phyloP scores from a whole-genome alignment of 1,140 invertebrate species.

The Battus philenor region DNA sequence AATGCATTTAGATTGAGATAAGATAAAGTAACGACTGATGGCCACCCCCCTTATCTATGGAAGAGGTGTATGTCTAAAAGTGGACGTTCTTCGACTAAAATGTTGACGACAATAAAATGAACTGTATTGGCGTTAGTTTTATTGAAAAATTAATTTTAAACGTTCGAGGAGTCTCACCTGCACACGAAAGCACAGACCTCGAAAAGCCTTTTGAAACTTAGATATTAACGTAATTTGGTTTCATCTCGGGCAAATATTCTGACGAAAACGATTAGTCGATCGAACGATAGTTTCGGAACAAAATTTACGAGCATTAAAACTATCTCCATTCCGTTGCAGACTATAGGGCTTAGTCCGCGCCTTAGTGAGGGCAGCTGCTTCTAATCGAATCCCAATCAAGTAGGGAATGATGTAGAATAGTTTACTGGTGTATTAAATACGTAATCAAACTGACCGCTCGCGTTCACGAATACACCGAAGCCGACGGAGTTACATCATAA shows the following conservation, averaged over 20 bases:
- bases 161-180: too few species aligned
- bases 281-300: slow-evolving; percentile 47
- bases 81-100: too few species aligned
- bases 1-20: too few species aligned
- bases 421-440: slow-evolving; percentile 58
- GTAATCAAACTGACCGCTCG: slow-evolving; percentile 54
- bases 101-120: too few species aligned
- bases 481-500: slow-evolving; percentile 47
- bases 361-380: slow-evolving; percentile 43
- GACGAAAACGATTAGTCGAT: slow-evolving; percentile 56
- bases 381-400: slow-evolving; percentile 67
- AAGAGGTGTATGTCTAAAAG: too few species aligned
- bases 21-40: too few species aligned
- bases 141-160: too few species aligned
- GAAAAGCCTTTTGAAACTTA: too few species aligned
- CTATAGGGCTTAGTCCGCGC: slow-evolving; percentile 41
- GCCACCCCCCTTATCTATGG: too few species aligned
- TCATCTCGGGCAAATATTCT: slow-evolving; percentile 43
- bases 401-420: slow-evolving; percentile 53
- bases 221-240: slow-evolving; percentile 34
- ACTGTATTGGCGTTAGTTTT: too few species aligned
- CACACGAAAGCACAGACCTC: too few species aligned
- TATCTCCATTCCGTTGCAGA: slow-evolving; percentile 58
- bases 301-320: slow-evolving; percentile 72
- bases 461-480: slow-evolving; percentile 38